Evolutionary conservation across 2,113 vertebrate species (phyloP).

Genomic region (Polypterus bichir): DNA sequence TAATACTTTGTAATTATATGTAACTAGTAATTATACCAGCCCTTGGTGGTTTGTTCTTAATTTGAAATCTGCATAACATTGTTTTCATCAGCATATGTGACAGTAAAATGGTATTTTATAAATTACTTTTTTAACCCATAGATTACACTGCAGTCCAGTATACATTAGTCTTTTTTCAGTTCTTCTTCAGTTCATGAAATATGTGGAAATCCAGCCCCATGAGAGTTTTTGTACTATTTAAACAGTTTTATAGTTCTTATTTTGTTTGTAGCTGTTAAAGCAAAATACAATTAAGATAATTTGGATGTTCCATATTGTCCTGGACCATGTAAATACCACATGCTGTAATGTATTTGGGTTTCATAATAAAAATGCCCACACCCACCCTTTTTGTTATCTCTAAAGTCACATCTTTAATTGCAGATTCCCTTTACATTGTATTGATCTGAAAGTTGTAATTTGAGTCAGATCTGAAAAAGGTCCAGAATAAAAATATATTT

Average conservation of each 20-base stretch:
- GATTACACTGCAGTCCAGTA: conserved; percentile 67
- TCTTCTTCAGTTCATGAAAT: conserved; percentile 66
- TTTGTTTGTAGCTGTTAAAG: conserved; percentile 81
- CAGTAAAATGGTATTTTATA: conserved; percentile 56
- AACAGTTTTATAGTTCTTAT: conserved; percentile 84
- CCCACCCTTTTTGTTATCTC: conserved; percentile 46
- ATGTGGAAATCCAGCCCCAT: conserved; percentile 61
- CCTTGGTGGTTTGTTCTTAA: no score
- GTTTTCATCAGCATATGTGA: conserved; percentile 38
- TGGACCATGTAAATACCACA: conserved; percentile 78
- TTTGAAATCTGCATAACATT: no score
- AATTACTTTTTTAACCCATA: conserved; percentile 34
- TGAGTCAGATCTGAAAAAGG: conserved; percentile 91
- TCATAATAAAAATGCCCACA: conserved; percentile 53
- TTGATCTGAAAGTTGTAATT: conserved; percentile 96
- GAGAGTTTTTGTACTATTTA: conserved; percentile 84
- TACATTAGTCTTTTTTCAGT: conserved; percentile 62
- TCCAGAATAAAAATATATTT: conserved; percentile 99
- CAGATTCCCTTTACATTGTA: conserved; percentile 80
- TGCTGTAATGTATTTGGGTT: conserved; percentile 68
- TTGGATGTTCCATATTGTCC: conserved; percentile 73
- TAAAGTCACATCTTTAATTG: conserved; percentile 68
- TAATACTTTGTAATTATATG: no score
- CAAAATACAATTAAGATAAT: conserved; percentile 60
- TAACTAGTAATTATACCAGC: no score